These are phyloP conservation scores for Dendronephthya gigantea DNA, from an alignment of 64 coral and sea anemone genomes.

Conservation along the genomic window DNA sequence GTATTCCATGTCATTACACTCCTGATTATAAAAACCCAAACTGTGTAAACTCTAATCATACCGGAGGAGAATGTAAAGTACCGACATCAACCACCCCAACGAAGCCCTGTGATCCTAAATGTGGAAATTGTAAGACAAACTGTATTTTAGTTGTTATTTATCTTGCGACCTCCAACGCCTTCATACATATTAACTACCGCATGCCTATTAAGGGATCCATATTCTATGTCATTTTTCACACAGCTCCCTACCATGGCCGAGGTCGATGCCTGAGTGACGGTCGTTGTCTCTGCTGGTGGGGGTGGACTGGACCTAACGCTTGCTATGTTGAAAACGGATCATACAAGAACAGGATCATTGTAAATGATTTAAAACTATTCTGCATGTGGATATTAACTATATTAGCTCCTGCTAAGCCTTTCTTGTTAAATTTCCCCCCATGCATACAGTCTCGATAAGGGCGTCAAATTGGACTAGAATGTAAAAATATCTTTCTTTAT, in stretches of 20 bases:
- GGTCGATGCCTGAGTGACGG: not conserved
- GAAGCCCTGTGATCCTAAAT: not conserved
- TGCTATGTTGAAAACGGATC: not conserved
- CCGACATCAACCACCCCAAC: not conserved
- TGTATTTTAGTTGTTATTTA: too few species aligned
- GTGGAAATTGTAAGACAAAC: not conserved
- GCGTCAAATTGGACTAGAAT: too few species aligned
- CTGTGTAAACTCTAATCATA: not conserved
- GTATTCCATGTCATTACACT: constrained; percentile 17
- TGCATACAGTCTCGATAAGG: too few species aligned
- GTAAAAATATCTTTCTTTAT: too few species aligned
- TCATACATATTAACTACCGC: too few species aligned
- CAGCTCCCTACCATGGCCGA: not conserved
- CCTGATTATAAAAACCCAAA: not conserved
- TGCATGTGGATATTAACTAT: too few species aligned
- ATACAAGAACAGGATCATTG: not conserved
- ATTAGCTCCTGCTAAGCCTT: too few species aligned
- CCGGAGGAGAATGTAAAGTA: not conserved
- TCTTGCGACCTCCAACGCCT: too few species aligned
- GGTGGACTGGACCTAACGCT: not conserved
- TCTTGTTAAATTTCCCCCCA: too few species aligned
- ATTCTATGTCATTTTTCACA: not conserved
- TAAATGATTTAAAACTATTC: not conserved
- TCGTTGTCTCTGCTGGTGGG: constrained; percentile 14
- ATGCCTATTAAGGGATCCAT: too few species aligned